These are phyloP conservation scores for Enteromius anoplus DNA, from an alignment of 2,797 vertebrate species.

Conservation along the genomic window DNA sequence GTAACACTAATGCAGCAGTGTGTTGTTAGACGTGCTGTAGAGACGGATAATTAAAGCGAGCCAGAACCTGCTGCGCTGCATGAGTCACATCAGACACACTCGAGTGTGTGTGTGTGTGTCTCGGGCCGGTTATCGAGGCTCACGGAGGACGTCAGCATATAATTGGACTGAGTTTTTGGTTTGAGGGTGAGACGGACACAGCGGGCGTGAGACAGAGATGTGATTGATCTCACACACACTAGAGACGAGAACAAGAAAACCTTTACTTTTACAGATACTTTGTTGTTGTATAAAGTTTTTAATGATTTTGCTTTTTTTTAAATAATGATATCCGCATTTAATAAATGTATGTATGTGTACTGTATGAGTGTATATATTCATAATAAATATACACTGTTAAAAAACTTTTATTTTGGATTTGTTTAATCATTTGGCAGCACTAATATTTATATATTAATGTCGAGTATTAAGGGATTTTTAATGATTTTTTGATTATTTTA, in stretches of 20 bases:
- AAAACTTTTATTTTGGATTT: too few species aligned
- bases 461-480: too few species aligned
- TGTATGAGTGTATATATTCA: too few species aligned
- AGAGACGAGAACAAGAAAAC: background rate
- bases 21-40: conserved; percentile 19
- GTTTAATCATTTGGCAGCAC: too few species aligned
- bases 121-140: background rate
- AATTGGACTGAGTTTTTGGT: background rate
- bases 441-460: too few species aligned
- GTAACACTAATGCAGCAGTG: background rate
- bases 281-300: background rate
- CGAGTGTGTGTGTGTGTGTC: background rate
- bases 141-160: background rate
- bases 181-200: background rate
- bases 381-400: too few species aligned
- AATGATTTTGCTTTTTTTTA: background rate
- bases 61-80: conserved; percentile 51
- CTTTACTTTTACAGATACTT: background rate
- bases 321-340: background rate
- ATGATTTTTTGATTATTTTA: too few species aligned
- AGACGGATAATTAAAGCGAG: conserved; percentile 54
- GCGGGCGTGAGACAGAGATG: background rate
- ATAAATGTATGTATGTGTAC: too few species aligned
- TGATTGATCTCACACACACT: background rate
- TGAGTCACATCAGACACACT: conserved; percentile 52